Evolutionary conservation across 2,113 vertebrate species (phyloP).

Genomic region (Zapus hudsonius): DNA sequence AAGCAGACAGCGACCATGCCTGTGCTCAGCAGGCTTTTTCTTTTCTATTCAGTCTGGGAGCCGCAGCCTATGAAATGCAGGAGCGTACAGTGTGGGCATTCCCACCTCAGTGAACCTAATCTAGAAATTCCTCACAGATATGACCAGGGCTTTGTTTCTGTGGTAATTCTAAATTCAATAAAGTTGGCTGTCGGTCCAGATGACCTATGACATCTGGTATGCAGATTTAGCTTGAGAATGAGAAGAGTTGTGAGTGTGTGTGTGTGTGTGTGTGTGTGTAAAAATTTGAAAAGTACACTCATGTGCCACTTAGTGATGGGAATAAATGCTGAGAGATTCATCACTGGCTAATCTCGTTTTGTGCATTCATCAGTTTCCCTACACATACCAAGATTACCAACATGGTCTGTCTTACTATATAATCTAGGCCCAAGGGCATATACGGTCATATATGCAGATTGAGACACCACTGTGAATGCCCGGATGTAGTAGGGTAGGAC

Average conservation of each 20-base stretch:
- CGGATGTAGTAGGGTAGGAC: too few relatives aligned
- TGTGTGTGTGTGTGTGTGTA: neutral
- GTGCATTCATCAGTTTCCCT: neutral
- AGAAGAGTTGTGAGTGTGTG: neutral
- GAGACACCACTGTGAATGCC: neutral
- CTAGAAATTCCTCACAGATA: too few relatives aligned
- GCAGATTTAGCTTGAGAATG: constrained; percentile 28
- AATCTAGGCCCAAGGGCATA: neutral
- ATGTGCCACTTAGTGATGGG: neutral
- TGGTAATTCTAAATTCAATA: too few relatives aligned
- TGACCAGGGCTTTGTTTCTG: too few relatives aligned
- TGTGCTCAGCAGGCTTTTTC: too few relatives aligned
- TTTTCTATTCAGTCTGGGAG: too few relatives aligned
- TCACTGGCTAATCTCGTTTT: neutral
- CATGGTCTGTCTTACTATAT: neutral
- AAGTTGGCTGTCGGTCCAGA: too few relatives aligned
- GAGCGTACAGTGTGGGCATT: too few relatives aligned
- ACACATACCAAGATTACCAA: neutral
- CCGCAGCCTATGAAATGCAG: too few relatives aligned
- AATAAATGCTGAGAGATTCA: neutral
- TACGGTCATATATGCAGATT: neutral
- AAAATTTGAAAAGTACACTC: neutral
- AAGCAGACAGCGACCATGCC: too few relatives aligned
- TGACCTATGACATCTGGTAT: too few relatives aligned
- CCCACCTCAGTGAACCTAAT: too few relatives aligned